These are phyloP conservation scores for Chymomyza fuscimana DNA, from an alignment of 2,888 invertebrate genomes.

Conservation along the genomic window DNA sequence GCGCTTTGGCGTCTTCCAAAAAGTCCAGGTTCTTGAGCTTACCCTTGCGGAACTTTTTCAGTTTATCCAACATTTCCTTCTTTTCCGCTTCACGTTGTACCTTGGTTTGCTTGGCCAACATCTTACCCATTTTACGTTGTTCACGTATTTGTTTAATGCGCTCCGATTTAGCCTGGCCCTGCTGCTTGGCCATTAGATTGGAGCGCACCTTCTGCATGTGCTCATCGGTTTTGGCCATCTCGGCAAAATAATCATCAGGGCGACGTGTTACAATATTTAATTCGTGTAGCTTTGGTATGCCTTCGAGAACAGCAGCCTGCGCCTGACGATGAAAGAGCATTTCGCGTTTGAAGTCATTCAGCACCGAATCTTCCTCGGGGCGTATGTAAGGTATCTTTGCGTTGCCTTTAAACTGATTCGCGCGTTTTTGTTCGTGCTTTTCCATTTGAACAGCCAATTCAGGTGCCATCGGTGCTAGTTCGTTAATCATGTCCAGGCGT, in stretches of 20 bases:
- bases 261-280: conserved; percentile 88
- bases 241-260: conserved; percentile 98
- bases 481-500: conserved; percentile 88
- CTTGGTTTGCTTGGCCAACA: conserved; percentile 91
- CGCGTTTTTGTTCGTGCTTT: conserved; percentile 86
- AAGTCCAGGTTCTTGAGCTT: conserved; percentile 89
- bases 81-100: conserved; percentile 94
- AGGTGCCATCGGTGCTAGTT: conserved; percentile 90
- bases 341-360: conserved; percentile 96
- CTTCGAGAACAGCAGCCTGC: conserved; percentile 91
- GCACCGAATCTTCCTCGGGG: conserved; percentile 87
- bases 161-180: conserved; percentile 91
- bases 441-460: conserved; percentile 89
- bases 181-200: conserved; percentile 90
- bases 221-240: conserved; percentile 98
- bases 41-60: conserved; percentile 95
- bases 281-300: conserved; percentile 88
- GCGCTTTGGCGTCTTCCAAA: conserved; percentile 84
- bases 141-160: conserved; percentile 93
- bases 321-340: conserved; percentile 92
- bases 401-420: conserved; percentile 84
- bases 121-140: conserved; percentile 95
- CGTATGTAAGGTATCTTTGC: conserved; percentile 84
- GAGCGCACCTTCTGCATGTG: conserved; percentile 98
- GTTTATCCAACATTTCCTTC: conserved; percentile 92